Base-by-base conservation (phyloP, 2,888 invertebrate genomes). In the Spodoptera picta region DNA sequence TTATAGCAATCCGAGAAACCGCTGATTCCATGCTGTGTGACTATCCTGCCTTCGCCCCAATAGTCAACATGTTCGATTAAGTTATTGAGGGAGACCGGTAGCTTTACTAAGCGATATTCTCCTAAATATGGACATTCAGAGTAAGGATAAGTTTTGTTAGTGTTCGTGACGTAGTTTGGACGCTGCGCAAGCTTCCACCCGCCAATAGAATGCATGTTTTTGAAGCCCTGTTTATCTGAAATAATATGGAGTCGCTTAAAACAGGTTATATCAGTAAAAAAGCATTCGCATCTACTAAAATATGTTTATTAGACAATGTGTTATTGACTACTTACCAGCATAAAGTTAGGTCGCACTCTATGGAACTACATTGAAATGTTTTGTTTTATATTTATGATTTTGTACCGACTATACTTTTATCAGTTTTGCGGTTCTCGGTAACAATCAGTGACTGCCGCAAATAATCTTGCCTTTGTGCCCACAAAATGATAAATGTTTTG, bases 71-170 rank as follows among this genome's bases (percentile, higher is more conserved):
- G 83, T 3, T 86, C 81, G 4, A 88, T 62, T 3, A 85, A 53
- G 3, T 66, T 41, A 0, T 70, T 60, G 0, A 44, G 41, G 0
- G 67, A 47, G 3, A 11, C 11, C 7, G 89, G 89, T 41, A 89
- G 63, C 68, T 83, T 83, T 0, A 83, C 65, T 23, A 88, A 60
- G 45, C 84, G 66, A 60, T 87, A 87, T 31, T 85, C 73, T 6
- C 87, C 87, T 10, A 89, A 66, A 68, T 75, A 86, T 2, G 89
- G 88, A 7, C 83, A 75, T 65, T 89, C 89, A 1, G 89, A 88
- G 61, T 89, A 89, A 1, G 85, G 86, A 50, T 77, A 89, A 0
- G 47, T 19, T 69, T 80, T 81, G 52, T 89, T 80, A 0, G 70
- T 68, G 62, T 85, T 86, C 2, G 68, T 69, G 0, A 41, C 42